These are phyloP conservation scores for Mystacides longicornis DNA, from an alignment of 2,888 invertebrate species.

Conservation along the genomic window DNA sequence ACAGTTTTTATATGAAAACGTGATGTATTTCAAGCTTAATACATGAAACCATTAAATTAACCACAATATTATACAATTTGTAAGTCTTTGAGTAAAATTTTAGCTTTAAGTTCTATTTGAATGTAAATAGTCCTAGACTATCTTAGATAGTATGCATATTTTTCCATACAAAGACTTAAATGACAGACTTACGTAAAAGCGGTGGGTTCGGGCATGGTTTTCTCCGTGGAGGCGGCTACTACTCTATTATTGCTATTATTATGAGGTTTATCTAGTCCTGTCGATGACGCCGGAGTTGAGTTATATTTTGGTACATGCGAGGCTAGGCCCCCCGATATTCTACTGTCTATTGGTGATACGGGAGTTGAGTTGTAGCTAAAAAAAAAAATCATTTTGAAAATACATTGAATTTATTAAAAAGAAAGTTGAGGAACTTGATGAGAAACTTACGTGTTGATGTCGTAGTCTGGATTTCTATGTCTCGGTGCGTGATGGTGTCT, in stretches of 20 bases:
- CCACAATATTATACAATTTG: no score
- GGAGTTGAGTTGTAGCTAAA: slow-evolving; percentile 48
- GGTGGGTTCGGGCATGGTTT: slow-evolving; percentile 31
- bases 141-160: no score
- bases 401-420: neutral
- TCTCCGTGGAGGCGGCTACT: neutral
- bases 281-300: slow-evolving; percentile 41
- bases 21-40: no score
- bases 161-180: no score
- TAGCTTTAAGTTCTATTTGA: no score
- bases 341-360: slow-evolving; percentile 44
- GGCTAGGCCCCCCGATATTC: slow-evolving; percentile 34
- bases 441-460: slow-evolving; percentile 22
- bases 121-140: no score
- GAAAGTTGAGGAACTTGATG: no score
- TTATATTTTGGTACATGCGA: slow-evolving; percentile 45
- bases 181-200: slow-evolving; percentile 19
- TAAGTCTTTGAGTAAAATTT: no score
- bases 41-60: no score
- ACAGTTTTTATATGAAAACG: no score
- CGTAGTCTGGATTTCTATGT: slow-evolving; percentile 32
- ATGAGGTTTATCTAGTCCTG: slow-evolving; percentile 18
- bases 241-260: slow-evolving; percentile 10
- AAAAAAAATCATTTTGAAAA: neutral
- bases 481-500: slow-evolving; percentile 47